phyloP scores from a whole-genome alignment of 2,797 vertebrate species.

The Gastrophryne carolinensis region DNA sequence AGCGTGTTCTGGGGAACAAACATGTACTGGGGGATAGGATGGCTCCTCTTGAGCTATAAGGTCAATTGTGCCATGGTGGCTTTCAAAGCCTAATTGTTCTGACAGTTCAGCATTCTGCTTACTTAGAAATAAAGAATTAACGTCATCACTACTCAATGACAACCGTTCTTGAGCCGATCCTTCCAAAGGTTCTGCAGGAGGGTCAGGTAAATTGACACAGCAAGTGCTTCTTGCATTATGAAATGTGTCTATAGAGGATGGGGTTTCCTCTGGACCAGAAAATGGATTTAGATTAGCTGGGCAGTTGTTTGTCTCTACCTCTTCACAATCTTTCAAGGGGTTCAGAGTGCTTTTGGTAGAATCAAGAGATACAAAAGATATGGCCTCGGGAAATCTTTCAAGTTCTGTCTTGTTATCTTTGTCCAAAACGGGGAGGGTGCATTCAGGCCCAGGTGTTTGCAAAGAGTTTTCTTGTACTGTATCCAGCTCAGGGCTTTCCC shows the following conservation, averaged over 20 bases:
- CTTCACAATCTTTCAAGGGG: background rate
- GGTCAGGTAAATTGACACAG: background rate
- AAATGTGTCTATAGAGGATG: background rate
- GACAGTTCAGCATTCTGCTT: background rate
- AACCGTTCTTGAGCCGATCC: background rate
- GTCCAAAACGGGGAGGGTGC: background rate
- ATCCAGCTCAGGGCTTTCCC: constrained; percentile 42
- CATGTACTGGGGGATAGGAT: background rate
- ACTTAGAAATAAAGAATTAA: background rate
- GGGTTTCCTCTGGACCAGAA: background rate
- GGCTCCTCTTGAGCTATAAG: background rate
- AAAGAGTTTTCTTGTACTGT: constrained; percentile 43
- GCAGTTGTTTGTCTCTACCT: background rate
- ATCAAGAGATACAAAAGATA: background rate
- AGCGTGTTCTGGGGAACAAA: background rate
- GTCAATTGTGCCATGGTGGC: background rate
- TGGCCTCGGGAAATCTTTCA: background rate
- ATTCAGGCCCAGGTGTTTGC: background rate
- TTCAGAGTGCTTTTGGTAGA: background rate
- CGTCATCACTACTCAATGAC: background rate
- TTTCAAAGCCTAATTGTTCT: background rate
- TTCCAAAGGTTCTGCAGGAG: background rate
- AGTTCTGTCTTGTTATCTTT: background rate
- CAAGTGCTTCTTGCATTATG: background rate
- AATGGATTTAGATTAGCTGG: background rate